phyloP scores from a whole-genome alignment of 1,140 invertebrate genomes.

The Megalonaias nervosa region DNA sequence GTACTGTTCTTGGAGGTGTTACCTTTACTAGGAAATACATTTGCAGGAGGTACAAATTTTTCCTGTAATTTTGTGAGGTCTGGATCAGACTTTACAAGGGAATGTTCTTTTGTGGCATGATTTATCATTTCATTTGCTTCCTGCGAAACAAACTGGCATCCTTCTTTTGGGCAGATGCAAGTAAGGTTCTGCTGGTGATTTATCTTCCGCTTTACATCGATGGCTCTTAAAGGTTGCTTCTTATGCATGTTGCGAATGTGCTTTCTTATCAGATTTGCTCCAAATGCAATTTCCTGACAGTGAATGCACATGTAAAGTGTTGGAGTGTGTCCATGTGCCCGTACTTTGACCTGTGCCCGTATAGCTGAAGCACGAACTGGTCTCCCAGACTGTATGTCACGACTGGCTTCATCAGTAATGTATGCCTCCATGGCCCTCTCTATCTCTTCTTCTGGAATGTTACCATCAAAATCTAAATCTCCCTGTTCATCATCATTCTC shows the following conservation, averaged over 20 bases:
- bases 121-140: conserved; percentile 33
- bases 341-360: conserved; percentile 32
- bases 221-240: conserved; percentile 28
- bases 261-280: conserved; percentile 36
- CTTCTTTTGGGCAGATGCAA: conserved; percentile 42
- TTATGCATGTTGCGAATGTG: conserved; percentile 37
- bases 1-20: background rate
- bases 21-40: background rate
- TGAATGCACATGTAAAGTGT: conserved; percentile 45
- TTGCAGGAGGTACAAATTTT: background rate
- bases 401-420: conserved; percentile 39
- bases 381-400: conserved; percentile 14
- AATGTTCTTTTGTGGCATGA: conserved; percentile 42
- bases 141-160: conserved; percentile 20
- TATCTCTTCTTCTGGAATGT: conserved; percentile 35
- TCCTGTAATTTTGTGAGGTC: conserved; percentile 7
- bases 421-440: conserved; percentile 39
- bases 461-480: conserved; percentile 32
- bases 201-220: conserved; percentile 43
- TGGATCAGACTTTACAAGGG: conserved; percentile 9
- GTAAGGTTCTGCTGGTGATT: conserved; percentile 20
- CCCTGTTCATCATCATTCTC: conserved; percentile 17
- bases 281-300: conserved; percentile 39
- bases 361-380: conserved; percentile 41
- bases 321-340: conserved; percentile 34